These are phyloP conservation scores for Cheilinus undulatus DNA, from an alignment of 2,113 vertebrate species.

Conservation along the genomic window DNA sequence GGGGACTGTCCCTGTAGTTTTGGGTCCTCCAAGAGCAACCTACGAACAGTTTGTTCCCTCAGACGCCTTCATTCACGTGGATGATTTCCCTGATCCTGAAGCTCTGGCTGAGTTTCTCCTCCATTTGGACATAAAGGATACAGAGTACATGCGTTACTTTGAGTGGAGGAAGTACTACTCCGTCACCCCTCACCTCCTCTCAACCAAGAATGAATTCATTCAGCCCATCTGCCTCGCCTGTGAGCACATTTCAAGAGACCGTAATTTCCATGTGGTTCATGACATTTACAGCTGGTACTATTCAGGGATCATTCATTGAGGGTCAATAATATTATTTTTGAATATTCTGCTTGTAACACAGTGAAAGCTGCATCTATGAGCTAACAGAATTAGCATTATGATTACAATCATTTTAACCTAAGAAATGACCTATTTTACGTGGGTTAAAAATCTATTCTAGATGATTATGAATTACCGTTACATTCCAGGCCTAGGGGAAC, in stretches of 20 bases:
- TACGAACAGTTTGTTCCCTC: conserved; percentile 89
- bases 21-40: conserved; percentile 90
- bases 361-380: too few relatives aligned
- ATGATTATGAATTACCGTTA: too few relatives aligned
- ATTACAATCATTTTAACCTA: too few relatives aligned
- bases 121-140: too few relatives aligned
- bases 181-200: conserved; percentile 87
- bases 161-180: conserved; percentile 87
- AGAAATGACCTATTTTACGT: too few relatives aligned
- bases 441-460: too few relatives aligned
- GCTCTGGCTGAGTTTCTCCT: too few relatives aligned
- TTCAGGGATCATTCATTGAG: not conserved
- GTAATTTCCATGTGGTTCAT: not conserved
- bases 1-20: conserved; percentile 88
- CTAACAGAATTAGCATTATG: too few relatives aligned
- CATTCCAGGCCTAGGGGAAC: too few relatives aligned
- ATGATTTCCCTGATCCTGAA: conserved; percentile 88
- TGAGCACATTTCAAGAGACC: conserved; percentile 21
- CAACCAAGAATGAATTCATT: conserved; percentile 70
- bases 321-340: too few relatives aligned
- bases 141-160: too few relatives aligned
- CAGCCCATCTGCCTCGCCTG: conserved; percentile 63
- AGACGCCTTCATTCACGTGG: conserved; percentile 90
- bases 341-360: too few relatives aligned
- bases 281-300: conserved; percentile 27